phyloP scores from a whole-genome alignment of 2,888 invertebrate genomes.

The Parnassius apollo region DNA sequence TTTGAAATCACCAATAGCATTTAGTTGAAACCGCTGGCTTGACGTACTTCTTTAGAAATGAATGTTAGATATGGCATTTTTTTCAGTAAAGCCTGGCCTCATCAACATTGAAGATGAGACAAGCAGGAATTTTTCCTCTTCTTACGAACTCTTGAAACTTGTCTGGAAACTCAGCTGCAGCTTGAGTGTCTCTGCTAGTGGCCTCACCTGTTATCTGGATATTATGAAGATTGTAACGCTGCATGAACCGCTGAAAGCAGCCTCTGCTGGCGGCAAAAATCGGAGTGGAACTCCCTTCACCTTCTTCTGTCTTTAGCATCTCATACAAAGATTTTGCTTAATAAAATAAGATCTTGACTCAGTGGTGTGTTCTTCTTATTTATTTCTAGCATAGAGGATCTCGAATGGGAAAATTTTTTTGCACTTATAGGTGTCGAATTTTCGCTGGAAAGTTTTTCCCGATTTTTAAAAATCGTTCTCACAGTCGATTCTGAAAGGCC shows the following conservation, averaged over 20 bases:
- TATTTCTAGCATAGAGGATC: constrained; percentile 25
- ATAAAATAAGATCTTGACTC: constrained; percentile 22
- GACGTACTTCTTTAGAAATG: constrained; percentile 29
- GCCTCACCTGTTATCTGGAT: constrained; percentile 32
- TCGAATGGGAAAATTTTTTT: constrained; percentile 31
- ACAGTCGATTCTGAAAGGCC: constrained; percentile 21
- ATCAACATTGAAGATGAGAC: background rate
- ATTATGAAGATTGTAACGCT: constrained; percentile 31
- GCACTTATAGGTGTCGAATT: constrained; percentile 21
- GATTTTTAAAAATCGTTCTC: constrained; percentile 13
- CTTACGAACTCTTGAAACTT: constrained; percentile 5
- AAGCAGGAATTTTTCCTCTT: constrained; percentile 3
- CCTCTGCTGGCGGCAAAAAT: constrained; percentile 32
- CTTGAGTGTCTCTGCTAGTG: constrained; percentile 32
- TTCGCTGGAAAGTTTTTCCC: constrained; percentile 15
- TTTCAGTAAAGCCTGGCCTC: background rate
- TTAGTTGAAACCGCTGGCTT: constrained; percentile 37
- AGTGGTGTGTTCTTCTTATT: constrained; percentile 26
- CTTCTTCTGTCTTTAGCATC: constrained; percentile 12
- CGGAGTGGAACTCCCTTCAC: constrained; percentile 7
- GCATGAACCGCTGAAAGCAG: constrained; percentile 31
- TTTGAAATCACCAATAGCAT: constrained; percentile 33
- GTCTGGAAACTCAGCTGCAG: constrained; percentile 30
- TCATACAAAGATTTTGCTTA: constrained; percentile 21
- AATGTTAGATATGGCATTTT: constrained; percentile 18